A percentile compares a stretch with the other conserved stretches of the same genome.
Conservation (phyloP, 2,113 vertebrate species). For the Oryzias curvinotus region DNA sequence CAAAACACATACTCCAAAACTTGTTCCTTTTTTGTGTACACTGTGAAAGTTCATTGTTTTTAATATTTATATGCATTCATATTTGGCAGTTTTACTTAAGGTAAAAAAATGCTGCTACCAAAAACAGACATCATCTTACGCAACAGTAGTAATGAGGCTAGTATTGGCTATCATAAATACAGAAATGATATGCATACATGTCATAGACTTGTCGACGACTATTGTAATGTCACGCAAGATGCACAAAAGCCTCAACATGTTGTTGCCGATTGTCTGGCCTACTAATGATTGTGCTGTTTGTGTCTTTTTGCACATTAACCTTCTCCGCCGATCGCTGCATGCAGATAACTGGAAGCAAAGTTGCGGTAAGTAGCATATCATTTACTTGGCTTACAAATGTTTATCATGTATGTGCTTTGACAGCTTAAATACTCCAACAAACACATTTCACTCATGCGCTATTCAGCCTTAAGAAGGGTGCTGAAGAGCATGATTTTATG, state of each 20-base stretch:
- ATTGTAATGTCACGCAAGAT: conserved; percentile 64
- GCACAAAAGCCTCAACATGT: conserved; percentile 78
- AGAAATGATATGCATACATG: conserved; percentile 20
- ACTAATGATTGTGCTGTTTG: conserved; percentile 92
- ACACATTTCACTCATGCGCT: conserved; percentile 7
- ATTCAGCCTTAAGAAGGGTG: conserved; percentile 23
- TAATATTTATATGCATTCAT: neutral
- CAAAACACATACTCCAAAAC: conserved; percentile 1
- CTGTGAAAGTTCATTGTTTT: neutral
- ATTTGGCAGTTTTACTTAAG: neutral
- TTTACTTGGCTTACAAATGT: conserved; percentile 71
- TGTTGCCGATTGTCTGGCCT: conserved; percentile 76
- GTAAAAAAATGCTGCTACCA: conserved; percentile 17
- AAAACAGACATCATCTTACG: conserved; percentile 62
- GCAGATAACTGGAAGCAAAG: conserved; percentile 99
- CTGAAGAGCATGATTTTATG: conserved; percentile 22
- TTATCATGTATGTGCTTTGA: conserved; percentile 34
- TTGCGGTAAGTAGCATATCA: conserved; percentile 89
- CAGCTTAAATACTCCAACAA: conserved; percentile 4
- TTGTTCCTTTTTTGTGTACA: neutral
- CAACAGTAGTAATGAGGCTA: conserved; percentile 13
- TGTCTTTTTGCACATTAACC: conserved; percentile 92
- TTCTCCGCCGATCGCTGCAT: conserved; percentile 93
- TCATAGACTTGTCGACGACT: conserved; percentile 42
- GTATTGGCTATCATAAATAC: conserved; percentile 22